phyloP scores from a whole-genome alignment of 1,140 invertebrate genomes.

The Hetaerina americana region DNA sequence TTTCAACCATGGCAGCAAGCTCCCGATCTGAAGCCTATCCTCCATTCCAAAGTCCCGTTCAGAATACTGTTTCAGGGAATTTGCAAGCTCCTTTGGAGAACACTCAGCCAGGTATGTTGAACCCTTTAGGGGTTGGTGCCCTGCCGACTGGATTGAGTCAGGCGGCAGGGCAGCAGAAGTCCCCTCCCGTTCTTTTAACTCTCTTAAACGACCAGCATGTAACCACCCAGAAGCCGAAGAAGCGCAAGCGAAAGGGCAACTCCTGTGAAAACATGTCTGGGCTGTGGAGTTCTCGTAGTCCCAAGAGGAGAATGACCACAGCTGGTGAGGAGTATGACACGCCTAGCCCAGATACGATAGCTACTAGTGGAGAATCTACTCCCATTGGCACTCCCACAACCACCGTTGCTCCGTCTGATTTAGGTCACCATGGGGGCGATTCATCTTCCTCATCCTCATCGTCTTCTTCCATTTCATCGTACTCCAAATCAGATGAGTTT shows the following conservation, averaged over 20 bases:
- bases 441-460: background rate
- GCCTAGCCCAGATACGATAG: background rate
- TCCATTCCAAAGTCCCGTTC: conserved; percentile 4
- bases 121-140: conserved; percentile 5
- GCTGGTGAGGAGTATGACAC: conserved; percentile 6
- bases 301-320: conserved; percentile 5
- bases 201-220: conserved; percentile 1
- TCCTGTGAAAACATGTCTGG: conserved; percentile 3
- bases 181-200: conserved; percentile 1
- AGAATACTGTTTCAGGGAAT: conserved; percentile 2
- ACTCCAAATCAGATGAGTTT: background rate
- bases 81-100: background rate
- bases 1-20: background rate
- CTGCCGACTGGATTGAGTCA: conserved; percentile 3
- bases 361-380: conserved; percentile 5
- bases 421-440: background rate
- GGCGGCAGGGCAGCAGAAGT: conserved; percentile 4
- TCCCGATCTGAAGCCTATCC: conserved; percentile 5
- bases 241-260: conserved; percentile 5
- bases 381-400: conserved; percentile 9
- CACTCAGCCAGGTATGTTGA: conserved; percentile 1
- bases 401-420: background rate
- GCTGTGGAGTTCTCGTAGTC: background rate
- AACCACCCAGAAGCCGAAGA: background rate
- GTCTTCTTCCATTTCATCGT: background rate